Evolutionary conservation across 2,797 vertebrate genomes (phyloP), one percentile per base, ranked within the genome.

Genomic region (Neomorphus geoffroyi): DNA sequence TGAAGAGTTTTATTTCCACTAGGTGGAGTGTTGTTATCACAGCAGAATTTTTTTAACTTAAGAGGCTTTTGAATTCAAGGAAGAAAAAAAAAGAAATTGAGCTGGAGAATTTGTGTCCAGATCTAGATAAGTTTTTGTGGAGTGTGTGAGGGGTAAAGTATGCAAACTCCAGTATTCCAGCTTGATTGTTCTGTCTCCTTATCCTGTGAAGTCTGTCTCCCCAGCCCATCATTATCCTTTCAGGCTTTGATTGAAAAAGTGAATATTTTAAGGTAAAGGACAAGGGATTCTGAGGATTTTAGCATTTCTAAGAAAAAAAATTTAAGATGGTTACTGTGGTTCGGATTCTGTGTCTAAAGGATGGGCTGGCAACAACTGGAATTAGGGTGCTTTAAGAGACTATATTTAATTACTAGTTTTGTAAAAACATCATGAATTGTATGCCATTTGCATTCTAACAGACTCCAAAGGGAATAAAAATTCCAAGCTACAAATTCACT

Each of bases 21-120:
- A 97, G 97, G 91, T 97, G 97, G 96, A 93, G 96, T 95, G 93
- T 92, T 93, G 57, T 61, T 91, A 95, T 95, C 92, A 13, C 57
- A 73, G 53, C 90, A 93, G 69, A 58, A 15, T 33, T 89, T 83
- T 93, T 87, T 86, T 16, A 67, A 22, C 12, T 48, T 53, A 22
- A 48, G 27, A 80, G n/a, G 26, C 14, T 80, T 94, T 75, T 79
- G 33, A 86, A 91, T 77, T 54, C 18, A 70, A 82, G 9, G 53
- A 50, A 51, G 48, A 57, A 14, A 32, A 80, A 84, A n/a, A 78
- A 30, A 70, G 5, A 80, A 13, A 46, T 7, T 45, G 32, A 86
- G 19, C 11, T 82, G 28, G 8, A 73, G 33, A 89, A 67, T 91
- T 88, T 85, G 21, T 71, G 87, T 90, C 22, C 11, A 73, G 62